These are phyloP conservation scores for Clupea harengus DNA, from an alignment of 2,113 vertebrate species.

Conservation along the genomic window DNA sequence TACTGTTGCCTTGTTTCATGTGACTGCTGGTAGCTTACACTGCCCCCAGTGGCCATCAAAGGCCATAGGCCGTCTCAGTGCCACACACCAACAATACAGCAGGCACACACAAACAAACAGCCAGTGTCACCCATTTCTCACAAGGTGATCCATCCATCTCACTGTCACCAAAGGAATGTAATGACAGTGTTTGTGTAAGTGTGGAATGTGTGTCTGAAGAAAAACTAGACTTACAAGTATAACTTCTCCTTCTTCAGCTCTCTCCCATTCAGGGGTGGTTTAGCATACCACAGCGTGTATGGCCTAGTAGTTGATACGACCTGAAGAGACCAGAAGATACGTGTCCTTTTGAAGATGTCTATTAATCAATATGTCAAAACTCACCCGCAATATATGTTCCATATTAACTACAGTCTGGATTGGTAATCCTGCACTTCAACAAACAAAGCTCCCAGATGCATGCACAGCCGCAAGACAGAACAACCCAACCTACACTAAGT, in stretches of 20 bases:
- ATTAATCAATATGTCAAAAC: no score
- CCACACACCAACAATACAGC: no score
- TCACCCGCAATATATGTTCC: no score
- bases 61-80: no score
- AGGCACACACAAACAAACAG: no score
- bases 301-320: not conserved
- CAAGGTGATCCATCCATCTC: no score
- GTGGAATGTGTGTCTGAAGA: not conserved
- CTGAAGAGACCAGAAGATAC: not conserved
- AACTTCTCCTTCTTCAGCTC: not conserved
- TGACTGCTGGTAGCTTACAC: no score
- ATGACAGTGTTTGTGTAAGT: no score
- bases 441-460: conserved; percentile 1
- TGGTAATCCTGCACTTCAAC: conserved; percentile 5
- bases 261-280: not conserved
- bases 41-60: no score
- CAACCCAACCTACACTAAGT: not conserved
- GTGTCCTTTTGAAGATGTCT: not conserved
- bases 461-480: not conserved
- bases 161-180: no score
- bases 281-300: not conserved
- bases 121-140: no score
- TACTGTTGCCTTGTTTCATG: no score
- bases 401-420: not conserved
- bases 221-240: not conserved